A percentile compares a stretch with the other conserved stretches of the same genome.
These are phyloP conservation scores for Mormyrus lacerda DNA, from an alignment of 2,113 vertebrate genomes.

Conservation along the genomic window DNA sequence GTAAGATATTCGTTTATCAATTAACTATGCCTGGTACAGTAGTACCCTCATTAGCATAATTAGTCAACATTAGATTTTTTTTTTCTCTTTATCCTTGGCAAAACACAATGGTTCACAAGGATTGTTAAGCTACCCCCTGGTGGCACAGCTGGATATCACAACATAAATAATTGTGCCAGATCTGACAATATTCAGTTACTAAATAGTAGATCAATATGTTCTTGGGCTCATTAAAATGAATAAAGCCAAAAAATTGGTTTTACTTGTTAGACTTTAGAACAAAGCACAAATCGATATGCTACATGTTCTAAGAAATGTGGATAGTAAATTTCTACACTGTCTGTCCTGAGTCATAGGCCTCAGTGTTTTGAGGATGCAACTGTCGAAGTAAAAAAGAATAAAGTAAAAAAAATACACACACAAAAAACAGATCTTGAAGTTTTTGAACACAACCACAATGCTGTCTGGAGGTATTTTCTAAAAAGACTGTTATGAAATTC, in stretches of 20 bases:
- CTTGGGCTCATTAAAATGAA: neutral
- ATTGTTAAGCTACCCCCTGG: slow-evolving; percentile 19
- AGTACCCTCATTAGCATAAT: neutral
- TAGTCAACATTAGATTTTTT: neutral
- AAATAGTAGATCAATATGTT: neutral
- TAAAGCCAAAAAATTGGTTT: neutral
- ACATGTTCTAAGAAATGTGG: neutral
- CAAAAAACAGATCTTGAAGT: neutral
- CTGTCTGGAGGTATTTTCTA: neutral
- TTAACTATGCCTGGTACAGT: neutral
- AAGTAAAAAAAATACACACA: neutral
- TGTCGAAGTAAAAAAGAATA: neutral
- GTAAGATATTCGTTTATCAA: neutral
- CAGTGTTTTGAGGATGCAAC: neutral
- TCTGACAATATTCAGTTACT: neutral
- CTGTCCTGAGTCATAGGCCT: neutral
- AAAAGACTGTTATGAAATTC: neutral
- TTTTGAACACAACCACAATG: neutral
- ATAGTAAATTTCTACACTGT: neutral
- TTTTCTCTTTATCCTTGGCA: neutral
- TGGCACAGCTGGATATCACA: slow-evolving; percentile 12
- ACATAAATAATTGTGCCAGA: neutral
- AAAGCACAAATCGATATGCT: neutral
- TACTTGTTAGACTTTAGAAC: neutral
- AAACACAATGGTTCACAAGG: neutral